Percentiles rank a stretch among this genome's conserved stretches.
These are phyloP conservation scores for Balanococcus diminutus DNA, from an alignment of 2,888 invertebrate genomes.

Conservation along the genomic window DNA sequence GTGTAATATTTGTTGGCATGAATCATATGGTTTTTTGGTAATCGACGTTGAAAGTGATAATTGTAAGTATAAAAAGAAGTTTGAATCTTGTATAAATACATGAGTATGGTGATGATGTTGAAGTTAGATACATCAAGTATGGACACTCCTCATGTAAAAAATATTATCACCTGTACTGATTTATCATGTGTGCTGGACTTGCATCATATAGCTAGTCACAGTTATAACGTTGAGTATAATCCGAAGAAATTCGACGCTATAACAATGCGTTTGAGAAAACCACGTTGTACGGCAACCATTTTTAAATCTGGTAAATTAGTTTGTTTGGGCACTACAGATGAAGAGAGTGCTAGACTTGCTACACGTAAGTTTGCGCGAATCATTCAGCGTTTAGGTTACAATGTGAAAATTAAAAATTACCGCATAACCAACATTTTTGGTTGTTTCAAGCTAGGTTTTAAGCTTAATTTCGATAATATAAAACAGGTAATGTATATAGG, in stretches of 20 bases:
- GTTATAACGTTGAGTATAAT: not conserved
- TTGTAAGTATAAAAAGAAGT: not conserved
- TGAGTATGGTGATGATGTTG: not conserved
- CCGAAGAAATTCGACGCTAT: not conserved
- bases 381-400: too few species aligned
- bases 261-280: not conserved
- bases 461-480: too few species aligned
- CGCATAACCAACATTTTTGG: too few species aligned
- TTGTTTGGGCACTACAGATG: too few species aligned
- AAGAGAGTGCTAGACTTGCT: too few species aligned
- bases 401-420: too few species aligned
- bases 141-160: not conserved
- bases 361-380: too few species aligned
- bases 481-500: too few species aligned
- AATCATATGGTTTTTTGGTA: slow-evolving; percentile 52
- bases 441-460: too few species aligned
- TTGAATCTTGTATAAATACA: not conserved
- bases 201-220: not conserved
- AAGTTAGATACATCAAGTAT: not conserved
- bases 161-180: not conserved
- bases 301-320: too few species aligned
- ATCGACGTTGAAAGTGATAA: slow-evolving; percentile 43
- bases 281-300: not conserved
- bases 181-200: not conserved
- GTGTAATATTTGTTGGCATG: slow-evolving; percentile 60